Base-by-base conservation (phyloP, 2,797 vertebrate genomes). In the Spondyliosoma cantharus region DNA sequence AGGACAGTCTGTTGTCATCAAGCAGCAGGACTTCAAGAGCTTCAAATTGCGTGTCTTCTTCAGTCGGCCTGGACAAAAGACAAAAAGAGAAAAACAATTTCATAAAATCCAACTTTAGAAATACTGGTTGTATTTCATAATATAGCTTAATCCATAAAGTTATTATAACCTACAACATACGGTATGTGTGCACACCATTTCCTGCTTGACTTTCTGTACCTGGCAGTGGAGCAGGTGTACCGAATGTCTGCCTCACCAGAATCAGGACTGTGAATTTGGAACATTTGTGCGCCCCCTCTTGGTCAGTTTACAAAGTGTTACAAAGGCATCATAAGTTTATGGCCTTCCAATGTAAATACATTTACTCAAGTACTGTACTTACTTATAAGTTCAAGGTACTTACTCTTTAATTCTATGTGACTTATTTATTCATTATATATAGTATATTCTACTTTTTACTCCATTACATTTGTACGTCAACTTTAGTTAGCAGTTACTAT, bases 21-120 rank as follows among this genome's bases (percentile, higher is more conserved):
- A 98, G 90, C 85, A 92, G 94, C 78, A 97, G 88, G 14, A 96
- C 92, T 88, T 97, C 95, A 57, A 97, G 94, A n/a, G 87, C 85
- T 3, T 86, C 87, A 86, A 97, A 97, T 49, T 52, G 89, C 8
- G 79, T 3, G 15, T 60, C 65, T 3, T 60, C 75, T 45, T 77
- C 12, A 37, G 60, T 24, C 1, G 42, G 37, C 71, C 92, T 94
- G 71, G 8, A 66, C 0, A 53, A 43, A n/a, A 22, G 46, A 64
- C 12, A 7, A 61, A 3, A 59, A 60, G 29, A 20, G 3, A 29
- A 69, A n/a, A 60, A 46, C 7, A 50, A 32, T 1, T 17, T 19
- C 1, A 29, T 43, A 22, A 9, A 58, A 22, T 57, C 5, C 27
- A 68, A 5, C 70, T 6, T 37, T 20, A 52, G 46, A 37, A 60